These are phyloP conservation scores for Mus musculus DNA, from an alignment of 2,113 vertebrate species.

Conservation along the genomic window DNA sequence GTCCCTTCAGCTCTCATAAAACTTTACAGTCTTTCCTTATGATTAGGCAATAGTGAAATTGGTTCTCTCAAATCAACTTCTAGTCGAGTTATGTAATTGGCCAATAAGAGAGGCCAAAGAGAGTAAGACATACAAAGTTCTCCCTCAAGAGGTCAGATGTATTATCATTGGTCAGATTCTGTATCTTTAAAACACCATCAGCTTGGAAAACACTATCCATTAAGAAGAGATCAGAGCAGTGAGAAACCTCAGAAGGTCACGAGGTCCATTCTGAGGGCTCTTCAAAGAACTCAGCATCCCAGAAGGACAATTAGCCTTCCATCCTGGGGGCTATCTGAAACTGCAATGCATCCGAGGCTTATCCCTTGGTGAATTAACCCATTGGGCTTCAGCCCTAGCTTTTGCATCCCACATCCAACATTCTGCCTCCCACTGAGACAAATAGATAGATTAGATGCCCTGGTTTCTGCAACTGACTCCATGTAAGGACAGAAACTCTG, in stretches of 20 bases:
- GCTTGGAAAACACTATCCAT: constrained; percentile 69
- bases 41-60: constrained; percentile 68
- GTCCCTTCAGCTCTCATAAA: constrained; percentile 79
- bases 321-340: constrained; percentile 11
- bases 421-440: background rate
- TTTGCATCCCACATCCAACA: background rate
- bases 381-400: background rate
- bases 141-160: constrained; percentile 62
- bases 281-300: constrained; percentile 38
- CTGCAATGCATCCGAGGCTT: background rate
- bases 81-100: constrained; percentile 70
- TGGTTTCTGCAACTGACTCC: background rate
- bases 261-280: constrained; percentile 33
- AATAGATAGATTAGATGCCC: background rate
- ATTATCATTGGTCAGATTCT: constrained; percentile 55
- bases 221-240: constrained; percentile 65
- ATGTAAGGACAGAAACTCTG: background rate
- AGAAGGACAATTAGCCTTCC: constrained; percentile 59
- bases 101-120: constrained; percentile 51
- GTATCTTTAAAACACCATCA: constrained; percentile 72
- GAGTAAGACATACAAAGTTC: background rate
- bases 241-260: constrained; percentile 72
- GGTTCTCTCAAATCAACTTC: constrained; percentile 75
- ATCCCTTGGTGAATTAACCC: constrained; percentile 47
- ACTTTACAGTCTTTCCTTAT: constrained; percentile 77